These are phyloP conservation scores for Pseudobourletiella spinata DNA, from an alignment of 1,140 invertebrate species.

Conservation along the genomic window DNA sequence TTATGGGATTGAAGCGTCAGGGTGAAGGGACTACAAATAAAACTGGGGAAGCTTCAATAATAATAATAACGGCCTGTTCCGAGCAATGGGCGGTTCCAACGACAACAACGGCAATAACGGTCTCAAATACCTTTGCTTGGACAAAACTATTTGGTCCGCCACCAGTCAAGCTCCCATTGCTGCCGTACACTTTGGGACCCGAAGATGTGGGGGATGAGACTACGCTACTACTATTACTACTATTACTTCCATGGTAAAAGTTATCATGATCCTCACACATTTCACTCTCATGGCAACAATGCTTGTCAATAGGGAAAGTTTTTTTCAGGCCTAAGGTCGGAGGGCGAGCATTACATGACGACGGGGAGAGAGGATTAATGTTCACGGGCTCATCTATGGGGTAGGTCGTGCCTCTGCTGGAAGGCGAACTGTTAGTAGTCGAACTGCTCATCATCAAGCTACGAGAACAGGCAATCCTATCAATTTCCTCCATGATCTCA, in stretches of 20 bases:
- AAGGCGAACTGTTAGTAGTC: neutral
- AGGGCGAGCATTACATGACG: slow-evolving; percentile 16
- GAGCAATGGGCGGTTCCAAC: no score
- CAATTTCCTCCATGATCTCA: slow-evolving; percentile 8
- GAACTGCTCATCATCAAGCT: neutral
- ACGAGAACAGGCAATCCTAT: neutral
- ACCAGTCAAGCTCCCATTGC: neutral
- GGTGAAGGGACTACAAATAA: no score
- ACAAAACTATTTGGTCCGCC: neutral
- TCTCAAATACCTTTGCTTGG: slow-evolving; percentile 2
- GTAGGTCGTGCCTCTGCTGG: slow-evolving; percentile 15
- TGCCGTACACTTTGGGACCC: neutral
- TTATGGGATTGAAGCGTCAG: no score
- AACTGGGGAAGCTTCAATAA: no score
- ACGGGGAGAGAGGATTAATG: slow-evolving; percentile 8
- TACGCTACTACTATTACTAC: slow-evolving; percentile 5
- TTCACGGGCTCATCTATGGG: slow-evolving; percentile 39
- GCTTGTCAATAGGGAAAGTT: slow-evolving; percentile 34
- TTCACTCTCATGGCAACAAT: slow-evolving; percentile 31
- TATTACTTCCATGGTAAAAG: slow-evolving; percentile 2
- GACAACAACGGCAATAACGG: no score
- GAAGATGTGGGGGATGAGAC: neutral
- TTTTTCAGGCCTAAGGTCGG: slow-evolving; percentile 29
- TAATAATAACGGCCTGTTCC: no score
- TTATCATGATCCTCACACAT: slow-evolving; percentile 28